A percentile compares a stretch with the other conserved stretches of the same genome.
Evolutionary conservation across 2,888 invertebrate genomes (phyloP).

Genomic region (Zhengitettix transpicula): DNA sequence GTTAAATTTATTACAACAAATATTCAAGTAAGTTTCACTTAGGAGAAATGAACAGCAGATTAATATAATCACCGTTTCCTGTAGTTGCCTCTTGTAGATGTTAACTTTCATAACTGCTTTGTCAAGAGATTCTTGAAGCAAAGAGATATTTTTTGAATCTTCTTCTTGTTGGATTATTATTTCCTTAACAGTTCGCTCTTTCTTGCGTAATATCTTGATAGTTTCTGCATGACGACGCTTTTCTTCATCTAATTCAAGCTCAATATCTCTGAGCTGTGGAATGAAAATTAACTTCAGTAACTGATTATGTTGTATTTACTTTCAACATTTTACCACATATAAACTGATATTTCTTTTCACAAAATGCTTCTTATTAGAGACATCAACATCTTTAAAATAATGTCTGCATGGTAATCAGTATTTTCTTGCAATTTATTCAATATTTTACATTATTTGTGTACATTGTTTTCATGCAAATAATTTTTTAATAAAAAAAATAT

Average conservation of each 20-base stretch:
- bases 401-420: too few species aligned
- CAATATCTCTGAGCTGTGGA: slow-evolving; percentile 67
- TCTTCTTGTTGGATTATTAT: slow-evolving; percentile 90
- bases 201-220: slow-evolving; percentile 93
- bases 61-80: slow-evolving; percentile 54
- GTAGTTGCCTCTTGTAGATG: slow-evolving; percentile 90
- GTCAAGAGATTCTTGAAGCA: slow-evolving; percentile 81
- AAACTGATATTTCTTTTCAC: too few species aligned
- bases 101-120: slow-evolving; percentile 73
- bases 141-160: slow-evolving; percentile 86
- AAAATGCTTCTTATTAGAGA: too few species aligned
- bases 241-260: slow-evolving; percentile 89
- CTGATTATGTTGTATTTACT: too few species aligned
- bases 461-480: too few species aligned
- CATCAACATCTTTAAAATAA: too few species aligned
- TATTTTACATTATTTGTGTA: too few species aligned
- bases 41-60: background rate
- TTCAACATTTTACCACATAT: too few species aligned
- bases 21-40: background rate
- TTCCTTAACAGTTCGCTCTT: slow-evolving; percentile 93
- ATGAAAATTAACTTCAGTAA: too few species aligned
- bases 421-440: too few species aligned
- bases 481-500: too few species aligned
- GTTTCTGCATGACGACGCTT: slow-evolving; percentile 94
- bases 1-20: background rate